Base-by-base conservation (phyloP, 2,888 invertebrate genomes). In the Clepsis dumicolana region DNA sequence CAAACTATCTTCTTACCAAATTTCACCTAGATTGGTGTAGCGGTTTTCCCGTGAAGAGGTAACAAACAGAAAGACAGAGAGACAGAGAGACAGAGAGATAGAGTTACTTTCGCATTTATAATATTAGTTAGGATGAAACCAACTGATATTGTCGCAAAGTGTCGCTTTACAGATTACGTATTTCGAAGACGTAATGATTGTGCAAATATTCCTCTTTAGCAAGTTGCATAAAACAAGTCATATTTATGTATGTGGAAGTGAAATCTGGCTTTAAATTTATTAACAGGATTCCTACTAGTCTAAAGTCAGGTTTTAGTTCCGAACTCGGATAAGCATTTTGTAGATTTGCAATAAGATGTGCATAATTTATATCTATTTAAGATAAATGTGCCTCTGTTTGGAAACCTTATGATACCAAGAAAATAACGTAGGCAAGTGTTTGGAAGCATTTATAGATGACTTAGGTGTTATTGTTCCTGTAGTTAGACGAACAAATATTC, bases 391-490 rank as follows among this genome's bases (percentile, higher is more conserved):
- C 41, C 25, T 64, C 16, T 44, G 25, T 44, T 63, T 41, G 41
- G 35, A 64, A 27, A 64, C 41, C 24, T 57, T 32, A 52, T 62
- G 61, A 65, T n/a, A n/a, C 27, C 44, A 60, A 16, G n/a, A 54
- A 48, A 48, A 12, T 48, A 38, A 53, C 7, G 16, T 60, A 56
- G 25, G 59, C 57, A 59, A 62, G 3, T 73, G 72, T 76, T 76
- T 75, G 60, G 67, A 76, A 72, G 77, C 76, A 77, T 79, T 77
- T 78, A 76, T 73, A 70, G 68, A 71, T 66, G 18, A 63, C 56
- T 44, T 64, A 64, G 50, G 59, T 67, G 64, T 69, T 50, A 73
- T 68, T 71, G 75, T 75, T 75, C 75, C 75, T 75, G 32, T 68
- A 68, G 63, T 50, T 67, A 56, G 62, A 57, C 38, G 21, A 56